These are phyloP conservation scores for Tinea pellionella DNA, from an alignment of 2,888 invertebrate species.

Conservation along the genomic window DNA sequence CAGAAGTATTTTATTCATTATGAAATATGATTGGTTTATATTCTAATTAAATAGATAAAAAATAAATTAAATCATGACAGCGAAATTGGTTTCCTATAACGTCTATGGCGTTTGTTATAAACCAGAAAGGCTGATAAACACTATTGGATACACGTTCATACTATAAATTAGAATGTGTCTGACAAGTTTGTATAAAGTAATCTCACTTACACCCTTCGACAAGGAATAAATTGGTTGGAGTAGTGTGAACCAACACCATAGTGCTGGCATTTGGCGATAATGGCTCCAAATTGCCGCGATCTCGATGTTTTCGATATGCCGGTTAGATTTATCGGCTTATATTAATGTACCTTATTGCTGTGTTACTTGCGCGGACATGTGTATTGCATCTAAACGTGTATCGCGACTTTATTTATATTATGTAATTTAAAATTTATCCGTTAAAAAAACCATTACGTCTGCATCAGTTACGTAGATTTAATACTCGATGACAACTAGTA, in stretches of 20 bases:
- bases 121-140: background rate
- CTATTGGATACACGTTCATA: slow-evolving; percentile 1
- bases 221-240: background rate
- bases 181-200: background rate
- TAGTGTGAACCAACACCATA: slow-evolving; percentile 2
- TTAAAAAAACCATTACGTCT: background rate
- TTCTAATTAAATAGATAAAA: background rate
- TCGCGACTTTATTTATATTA: background rate
- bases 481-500: background rate
- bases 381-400: background rate
- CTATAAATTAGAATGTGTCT: slow-evolving; percentile 1
- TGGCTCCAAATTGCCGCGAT: slow-evolving; percentile 12
- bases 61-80: background rate
- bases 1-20: background rate
- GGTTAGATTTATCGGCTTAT: slow-evolving; percentile 1
- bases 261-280: slow-evolving; percentile 11
- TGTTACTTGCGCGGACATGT: background rate
- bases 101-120: background rate
- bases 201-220: slow-evolving; percentile 5
- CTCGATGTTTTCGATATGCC: slow-evolving; percentile 11
- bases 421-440: background rate
- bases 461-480: too few species aligned
- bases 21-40: background rate
- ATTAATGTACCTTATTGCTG: background rate
- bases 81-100: background rate